These are phyloP conservation scores for Galagoides demidoff DNA, from an alignment of 2,797 vertebrate genomes.

Conservation along the genomic window DNA sequence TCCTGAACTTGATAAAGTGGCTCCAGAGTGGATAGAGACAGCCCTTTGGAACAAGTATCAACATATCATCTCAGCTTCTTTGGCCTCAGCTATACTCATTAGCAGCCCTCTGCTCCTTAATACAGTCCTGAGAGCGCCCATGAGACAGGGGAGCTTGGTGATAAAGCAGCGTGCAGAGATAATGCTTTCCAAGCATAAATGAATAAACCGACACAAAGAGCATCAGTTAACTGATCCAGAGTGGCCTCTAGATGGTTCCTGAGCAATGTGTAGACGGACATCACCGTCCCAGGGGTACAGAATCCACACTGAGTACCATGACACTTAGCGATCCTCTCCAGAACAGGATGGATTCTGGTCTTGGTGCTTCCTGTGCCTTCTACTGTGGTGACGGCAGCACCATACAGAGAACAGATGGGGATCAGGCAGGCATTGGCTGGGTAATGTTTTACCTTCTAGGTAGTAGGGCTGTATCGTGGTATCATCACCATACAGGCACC, in stretches of 20 bases:
- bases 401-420: too few relatives aligned
- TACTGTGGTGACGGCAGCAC: too few relatives aligned
- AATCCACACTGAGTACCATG: too few relatives aligned
- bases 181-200: not conserved
- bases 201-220: not conserved
- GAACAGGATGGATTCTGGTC: too few relatives aligned
- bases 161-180: not conserved
- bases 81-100: not conserved
- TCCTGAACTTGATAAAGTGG: not conserved
- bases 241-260: too few relatives aligned
- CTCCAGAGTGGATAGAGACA: not conserved
- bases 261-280: too few relatives aligned
- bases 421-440: too few relatives aligned
- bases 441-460: slow-evolving; percentile 77
- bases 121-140: not conserved
- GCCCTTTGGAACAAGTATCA: not conserved
- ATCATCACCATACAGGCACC: slow-evolving; percentile 90
- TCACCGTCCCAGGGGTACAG: too few relatives aligned
- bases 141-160: not conserved
- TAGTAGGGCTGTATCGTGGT: slow-evolving; percentile 82
- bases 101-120: not conserved
- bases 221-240: too few relatives aligned
- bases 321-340: too few relatives aligned
- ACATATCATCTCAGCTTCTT: not conserved
- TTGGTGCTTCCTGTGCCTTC: too few relatives aligned